Percentiles rank a stretch among this genome's conserved stretches.
Evolutionary conservation across 2,888 invertebrate species (phyloP).

Genomic region (Pseudococcus jackbeardsleyi): DNA sequence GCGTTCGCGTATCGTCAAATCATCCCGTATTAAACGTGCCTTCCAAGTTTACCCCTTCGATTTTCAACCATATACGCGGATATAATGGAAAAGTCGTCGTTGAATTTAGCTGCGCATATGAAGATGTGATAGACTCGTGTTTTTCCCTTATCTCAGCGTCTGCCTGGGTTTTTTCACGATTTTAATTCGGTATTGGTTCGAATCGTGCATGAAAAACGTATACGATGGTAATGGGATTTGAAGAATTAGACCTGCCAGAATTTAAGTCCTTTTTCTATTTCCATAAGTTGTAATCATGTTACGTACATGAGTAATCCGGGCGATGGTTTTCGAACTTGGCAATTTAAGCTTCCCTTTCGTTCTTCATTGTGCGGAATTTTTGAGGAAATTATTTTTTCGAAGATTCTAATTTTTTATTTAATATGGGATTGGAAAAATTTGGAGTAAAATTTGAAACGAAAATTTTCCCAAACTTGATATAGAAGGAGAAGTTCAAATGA

Average conservation of each 20-base stretch:
- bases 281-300: not conserved
- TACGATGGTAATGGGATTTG: not conserved
- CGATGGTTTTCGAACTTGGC: not conserved
- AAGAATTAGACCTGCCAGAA: not conserved
- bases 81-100: not conserved
- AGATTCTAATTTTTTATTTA: too few relatives aligned
- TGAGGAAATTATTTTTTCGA: too few relatives aligned
- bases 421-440: too few relatives aligned
- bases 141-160: constrained; percentile 9
- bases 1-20: not conserved
- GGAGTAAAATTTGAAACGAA: too few relatives aligned
- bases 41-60: not conserved
- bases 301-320: not conserved
- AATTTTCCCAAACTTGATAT: too few relatives aligned
- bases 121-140: not conserved
- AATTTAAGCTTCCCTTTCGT: not conserved
- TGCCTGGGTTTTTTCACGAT: not conserved
- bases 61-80: not conserved
- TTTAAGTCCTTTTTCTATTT: not conserved
- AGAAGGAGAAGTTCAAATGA: too few relatives aligned
- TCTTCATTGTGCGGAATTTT: too few relatives aligned
- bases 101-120: not conserved
- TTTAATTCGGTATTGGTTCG: not conserved
- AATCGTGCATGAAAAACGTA: not conserved
- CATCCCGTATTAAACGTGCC: not conserved